A percentile compares a stretch with the other conserved stretches of the same genome.
phyloP scores from a whole-genome alignment of 1,140 invertebrate species.

The Colletes gigas region DNA sequence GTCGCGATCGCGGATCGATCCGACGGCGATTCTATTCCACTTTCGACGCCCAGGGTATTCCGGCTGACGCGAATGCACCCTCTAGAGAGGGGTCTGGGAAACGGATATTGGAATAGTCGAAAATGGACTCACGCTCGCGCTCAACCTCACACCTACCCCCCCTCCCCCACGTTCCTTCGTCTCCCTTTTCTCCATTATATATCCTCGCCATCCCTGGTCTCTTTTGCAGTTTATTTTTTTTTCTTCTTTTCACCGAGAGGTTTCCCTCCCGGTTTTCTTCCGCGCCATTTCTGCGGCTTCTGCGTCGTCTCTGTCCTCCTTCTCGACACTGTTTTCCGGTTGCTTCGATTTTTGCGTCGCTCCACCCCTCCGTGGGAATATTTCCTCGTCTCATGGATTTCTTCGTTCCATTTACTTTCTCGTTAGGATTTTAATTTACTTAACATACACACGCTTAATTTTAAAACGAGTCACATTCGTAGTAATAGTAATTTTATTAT shows the following conservation, averaged over 20 bases:
- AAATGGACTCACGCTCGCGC: slow-evolving; percentile 19
- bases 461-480: too few relatives aligned
- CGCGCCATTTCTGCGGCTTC: slow-evolving; percentile 17
- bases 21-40: slow-evolving; percentile 2
- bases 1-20: slow-evolving; percentile 18
- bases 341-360: neutral
- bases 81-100: slow-evolving; percentile 17
- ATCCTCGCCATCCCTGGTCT: neutral
- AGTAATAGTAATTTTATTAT: too few relatives aligned
- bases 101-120: slow-evolving; percentile 60
- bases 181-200: slow-evolving; percentile 10
- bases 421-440: too few relatives aligned
- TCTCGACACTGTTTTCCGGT: neutral
- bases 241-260: neutral
- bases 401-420: neutral
- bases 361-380: neutral
- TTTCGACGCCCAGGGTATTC: neutral
- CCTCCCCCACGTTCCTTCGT: neutral
- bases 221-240: neutral
- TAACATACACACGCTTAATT: too few relatives aligned
- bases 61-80: neutral
- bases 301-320: neutral
- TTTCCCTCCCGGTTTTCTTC: slow-evolving; percentile 7
- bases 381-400: neutral
- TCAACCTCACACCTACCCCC: neutral